Evolutionary conservation across 2,113 vertebrate species (phyloP).

Genomic region (Prietella phreatophila): DNA sequence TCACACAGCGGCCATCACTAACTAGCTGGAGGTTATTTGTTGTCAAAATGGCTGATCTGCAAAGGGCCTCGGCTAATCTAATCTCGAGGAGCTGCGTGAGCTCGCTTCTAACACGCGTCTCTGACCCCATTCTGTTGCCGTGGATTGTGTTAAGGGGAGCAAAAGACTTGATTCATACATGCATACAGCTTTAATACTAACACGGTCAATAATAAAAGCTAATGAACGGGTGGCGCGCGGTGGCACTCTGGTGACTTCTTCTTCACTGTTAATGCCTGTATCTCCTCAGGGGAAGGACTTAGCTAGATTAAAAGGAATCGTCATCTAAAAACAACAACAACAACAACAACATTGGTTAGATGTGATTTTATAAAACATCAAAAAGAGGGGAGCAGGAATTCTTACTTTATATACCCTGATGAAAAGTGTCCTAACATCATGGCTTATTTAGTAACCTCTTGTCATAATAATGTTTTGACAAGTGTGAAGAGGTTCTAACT

Average conservation of each 20-base stretch:
- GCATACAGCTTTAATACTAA: slow-evolving; percentile 51
- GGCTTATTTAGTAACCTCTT: slow-evolving; percentile 32
- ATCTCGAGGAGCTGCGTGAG: slow-evolving; percentile 57
- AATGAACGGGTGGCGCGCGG: slow-evolving; percentile 55
- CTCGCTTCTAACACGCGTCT: slow-evolving; percentile 53
- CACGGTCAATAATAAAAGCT: slow-evolving; percentile 47
- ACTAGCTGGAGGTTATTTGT: slow-evolving; percentile 56
- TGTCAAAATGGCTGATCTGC: slow-evolving; percentile 58
- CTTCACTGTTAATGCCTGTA: slow-evolving; percentile 51
- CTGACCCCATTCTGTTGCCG: slow-evolving; percentile 64
- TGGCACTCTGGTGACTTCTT: slow-evolving; percentile 44
- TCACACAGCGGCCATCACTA: slow-evolving; percentile 52
- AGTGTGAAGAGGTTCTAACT: not conserved
- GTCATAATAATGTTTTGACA: slow-evolving; percentile 39
- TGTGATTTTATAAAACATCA: slow-evolving; percentile 40
- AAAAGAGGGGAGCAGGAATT: slow-evolving; percentile 13
- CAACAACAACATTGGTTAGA: slow-evolving; percentile 29
- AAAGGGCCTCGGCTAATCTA: slow-evolving; percentile 59
- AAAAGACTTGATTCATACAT: slow-evolving; percentile 33
- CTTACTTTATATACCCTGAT: slow-evolving; percentile 25
- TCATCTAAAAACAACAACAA: not conserved
- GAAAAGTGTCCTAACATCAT: slow-evolving; percentile 34
- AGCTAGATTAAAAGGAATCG: slow-evolving; percentile 32
- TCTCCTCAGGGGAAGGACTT: slow-evolving; percentile 48
- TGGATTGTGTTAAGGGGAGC: slow-evolving; percentile 48